Base-by-base conservation (phyloP, 2,888 invertebrate genomes). In the Nomada hirtipes region DNA sequence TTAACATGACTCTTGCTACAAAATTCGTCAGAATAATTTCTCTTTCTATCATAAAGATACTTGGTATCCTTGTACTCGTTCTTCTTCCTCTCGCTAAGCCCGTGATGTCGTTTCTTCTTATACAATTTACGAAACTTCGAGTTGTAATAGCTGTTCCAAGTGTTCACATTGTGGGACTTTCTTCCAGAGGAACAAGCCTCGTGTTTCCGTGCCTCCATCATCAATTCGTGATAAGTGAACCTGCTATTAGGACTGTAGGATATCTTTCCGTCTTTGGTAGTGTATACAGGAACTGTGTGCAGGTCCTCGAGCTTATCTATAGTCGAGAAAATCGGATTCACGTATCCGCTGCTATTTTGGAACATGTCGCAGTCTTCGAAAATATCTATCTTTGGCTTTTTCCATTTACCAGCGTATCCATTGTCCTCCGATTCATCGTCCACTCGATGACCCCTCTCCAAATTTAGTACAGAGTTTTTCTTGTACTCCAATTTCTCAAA, bases 191-290 rank as follows among this genome's bases (percentile, higher is more conserved):
- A 44, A 10, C 44, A 87, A 26, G 80, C 82, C 59, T 92, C 91
- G 0, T 90, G 88, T n/a, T 87, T 89, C 29, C 90, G 88, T n/a
- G 91, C 89, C 72, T 93, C 93, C 76, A 90, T 88, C 50, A 93
- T 88, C 23, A 93, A 76, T 11, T 91, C 89, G 20, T 92, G 89
- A 74, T 92, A 92, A 0, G 92, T 92, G 57, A 90, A 93, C 76
- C 88, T 92, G 13, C 91, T 90, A 84, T 93, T 93, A 2, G 93
- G 93, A 73, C 94, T 93, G 79, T 93, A 93, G 7, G 90, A 93
- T 72, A 94, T 93, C 83, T 93, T 93, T 44, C 93, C 94, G 73
- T 94, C 94, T 86, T 93, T 93, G 44, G 93, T 94, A 69, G 92
- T 93, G 74, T 93, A 94, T 63, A 93, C 90, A 76, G 94, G 93